phyloP scores from a whole-genome alignment of 2,888 invertebrate genomes.

The Hoplodrina ambigua region DNA sequence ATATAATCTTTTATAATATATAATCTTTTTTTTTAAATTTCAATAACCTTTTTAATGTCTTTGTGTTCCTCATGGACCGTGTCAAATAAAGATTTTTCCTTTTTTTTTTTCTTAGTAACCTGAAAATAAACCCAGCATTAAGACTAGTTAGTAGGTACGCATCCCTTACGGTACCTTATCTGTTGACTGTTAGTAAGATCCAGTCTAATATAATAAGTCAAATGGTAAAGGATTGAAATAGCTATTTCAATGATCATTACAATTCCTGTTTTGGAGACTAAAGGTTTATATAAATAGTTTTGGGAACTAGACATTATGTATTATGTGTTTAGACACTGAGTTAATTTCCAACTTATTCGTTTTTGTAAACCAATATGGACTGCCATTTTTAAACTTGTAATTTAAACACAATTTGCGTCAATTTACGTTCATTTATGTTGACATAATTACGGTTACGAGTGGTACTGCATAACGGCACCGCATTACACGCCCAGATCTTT shows the following conservation, averaged over 20 bases:
- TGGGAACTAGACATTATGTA: not conserved
- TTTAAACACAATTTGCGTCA: conserved; percentile 28
- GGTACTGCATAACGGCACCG: conserved; percentile 39
- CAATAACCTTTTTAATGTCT: no score
- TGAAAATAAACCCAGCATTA: no score
- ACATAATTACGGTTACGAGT: conserved; percentile 36
- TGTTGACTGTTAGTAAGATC: no score
- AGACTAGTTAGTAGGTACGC: no score
- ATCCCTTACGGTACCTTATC: no score
- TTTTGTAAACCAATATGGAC: not conserved
- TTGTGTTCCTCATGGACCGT: no score
- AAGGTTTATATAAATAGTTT: not conserved
- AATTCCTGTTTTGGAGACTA: no score
- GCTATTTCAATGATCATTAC: not conserved
- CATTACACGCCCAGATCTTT: conserved; percentile 44
- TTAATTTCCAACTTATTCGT: not conserved
- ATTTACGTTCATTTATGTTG: conserved; percentile 37
- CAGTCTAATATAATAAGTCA: no score
- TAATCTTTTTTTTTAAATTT: no score
- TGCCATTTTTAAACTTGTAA: not conserved
- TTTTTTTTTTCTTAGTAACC: no score
- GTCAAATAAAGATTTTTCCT: no score
- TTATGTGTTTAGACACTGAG: not conserved
- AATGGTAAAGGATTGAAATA: not conserved
- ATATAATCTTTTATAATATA: no score